Evolutionary conservation across 1,140 invertebrate species (phyloP), one percentile per base, ranked within the genome.

Genomic region (Reticulitermes speratus): DNA sequence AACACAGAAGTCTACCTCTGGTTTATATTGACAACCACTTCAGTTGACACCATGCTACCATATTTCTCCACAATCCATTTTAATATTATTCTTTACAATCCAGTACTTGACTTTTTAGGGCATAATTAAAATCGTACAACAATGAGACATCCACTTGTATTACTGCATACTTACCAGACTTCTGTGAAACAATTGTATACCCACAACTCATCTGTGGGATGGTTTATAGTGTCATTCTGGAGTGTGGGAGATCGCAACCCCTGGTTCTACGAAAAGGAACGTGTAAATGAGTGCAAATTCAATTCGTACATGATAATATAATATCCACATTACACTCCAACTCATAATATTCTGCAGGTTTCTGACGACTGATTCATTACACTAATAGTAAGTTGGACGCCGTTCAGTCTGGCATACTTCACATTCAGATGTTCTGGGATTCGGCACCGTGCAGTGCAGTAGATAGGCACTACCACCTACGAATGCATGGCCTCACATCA

Each of bases 141-240:
- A 30, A 65, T 38, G 32, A 30, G 44, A 25, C 5, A 48, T 44
- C 30, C 30, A 48, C 12, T 30, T 25, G n/a, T 30, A 32, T 11
- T 84, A 38, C 14, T 5, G 14, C 75, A 21, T 9, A 65, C 59
- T 65, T 65, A 83, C 82, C 82, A 83, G 16, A 83, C 21, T 32
- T 83, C 82, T 83, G 82, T n/a, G 7, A 83, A 83, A 30, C 82
- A 83, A 83, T 32, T 32, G 23, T 83, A 83, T 48, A 83, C 23
- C 44, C 45, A 83, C n/a, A 83, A 44, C 82, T 83, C 82, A 32
- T 83, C 82, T 32, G 82, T 44, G 16, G 11, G 23, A 32, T 83
- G 82, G 45, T 32, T 21, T 1, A 9, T 1, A 30, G 1, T 44
- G 21, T 83, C 14, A 30, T 1, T 83, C 45, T 44, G 44, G 7